Evolutionary conservation across 2,113 vertebrate genomes (phyloP), one percentile per base, ranked within the genome.

Genomic region (Anhinga rufa): DNA sequence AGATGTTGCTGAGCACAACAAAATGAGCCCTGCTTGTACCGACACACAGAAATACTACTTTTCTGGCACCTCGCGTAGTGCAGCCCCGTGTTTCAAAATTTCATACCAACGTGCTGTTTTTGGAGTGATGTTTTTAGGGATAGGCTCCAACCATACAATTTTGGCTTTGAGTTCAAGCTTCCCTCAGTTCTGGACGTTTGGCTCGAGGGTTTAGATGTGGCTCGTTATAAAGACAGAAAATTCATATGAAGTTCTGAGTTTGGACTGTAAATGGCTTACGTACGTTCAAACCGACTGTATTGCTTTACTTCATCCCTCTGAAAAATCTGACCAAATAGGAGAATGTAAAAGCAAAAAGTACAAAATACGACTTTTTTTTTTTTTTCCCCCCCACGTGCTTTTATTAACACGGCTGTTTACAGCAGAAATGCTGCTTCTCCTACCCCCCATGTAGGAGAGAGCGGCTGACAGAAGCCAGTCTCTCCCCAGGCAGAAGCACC

Each of bases 1-100:
- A 77, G 95, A 66, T 82, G 95, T 66, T 94, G 95, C 93, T 75
- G 91, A 96, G 94, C 58, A 21, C 90, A 21, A 70, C 26, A 61
- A 42, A 86, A 62, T 1, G 55, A 84, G 57, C 21, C 70, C 60
- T 38, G 66, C 90, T 60, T 69, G 28, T 21, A 17, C 79, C 20
- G 4, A 15, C 84, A 32, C 31, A 42, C 38, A 44, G 32, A 55
- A 86, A 51, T 9, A 7, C 34, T 31, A 16, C 55, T 91, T 60
- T 36, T 7, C 48, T 57, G 90, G 64, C 76, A 68, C n/a, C 70
- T 62, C 7, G 7, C 38, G 36, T n/a, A 2, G 17, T 11, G 66
- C 24, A 72, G 28, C 32, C 42, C 18, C 1, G 17, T 26, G 17
- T 54, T 88, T 71, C 79, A 40, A 65, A 64, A 65, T 88, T 52